Base-by-base conservation (phyloP, 1,140 invertebrate genomes). In the Drosophila lacertosa region DNA sequence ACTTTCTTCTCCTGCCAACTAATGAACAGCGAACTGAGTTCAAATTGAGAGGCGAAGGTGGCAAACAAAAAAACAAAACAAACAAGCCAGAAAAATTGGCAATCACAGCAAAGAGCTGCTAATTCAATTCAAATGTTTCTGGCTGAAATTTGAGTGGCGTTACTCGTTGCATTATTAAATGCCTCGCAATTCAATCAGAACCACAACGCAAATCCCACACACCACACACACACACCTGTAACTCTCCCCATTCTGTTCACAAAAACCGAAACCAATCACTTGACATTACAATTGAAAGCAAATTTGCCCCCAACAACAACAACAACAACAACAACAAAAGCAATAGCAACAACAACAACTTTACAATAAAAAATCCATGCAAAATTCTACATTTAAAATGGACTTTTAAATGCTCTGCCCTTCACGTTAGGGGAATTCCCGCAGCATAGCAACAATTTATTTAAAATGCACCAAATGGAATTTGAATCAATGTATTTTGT, bases 111-210 rank as follows among this genome's bases (percentile, higher is more conserved):
- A 51, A 59, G 29, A 45, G 20, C 53, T 45, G 50, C 64, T 82
- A 83, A 82, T 82, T 82, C 64, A 70, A 82, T 83, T 82, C 74
- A 50, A 83, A 78, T 78, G 78, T 83, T 57, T 74, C 54, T n/a
- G 35, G 55, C 32, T 32, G n/a, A 32, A 48, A 53, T 60, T 72
- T 67, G 40, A 53, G 26, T 54, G 48, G 42, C 48, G 51, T 72
- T 32, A n/a, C n/a, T 59, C 50, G 51, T 54, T 82, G 74, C 74
- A 82, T 82, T 82, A 83, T 82, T 82, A 66, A 82, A 77, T 70
- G 47, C 64, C 63, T 3, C 45, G 22, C 45, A 29, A 24, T 45
- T 45, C 45, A 29, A 9, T 45, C 42, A 74, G 77, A 83, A 54
- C 82, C 69, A 35, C 51, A 67, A 65, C 62, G 20, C 62, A 24